Evolutionary conservation across 1,140 invertebrate species (phyloP).

Genomic region (Drosophila nigromelanica): DNA sequence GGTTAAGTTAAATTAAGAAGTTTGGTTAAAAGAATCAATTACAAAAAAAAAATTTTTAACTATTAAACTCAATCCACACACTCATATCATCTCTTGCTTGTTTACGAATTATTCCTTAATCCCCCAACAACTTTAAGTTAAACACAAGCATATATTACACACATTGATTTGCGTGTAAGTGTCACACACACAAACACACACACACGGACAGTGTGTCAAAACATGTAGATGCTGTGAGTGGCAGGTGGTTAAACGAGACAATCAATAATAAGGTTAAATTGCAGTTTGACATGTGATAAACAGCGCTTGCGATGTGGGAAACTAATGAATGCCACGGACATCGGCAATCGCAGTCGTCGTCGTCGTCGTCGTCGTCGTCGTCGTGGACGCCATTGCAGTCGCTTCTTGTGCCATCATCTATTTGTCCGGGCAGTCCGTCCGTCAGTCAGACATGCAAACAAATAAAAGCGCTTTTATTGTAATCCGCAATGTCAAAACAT

Average conservation of each 20-base stretch:
- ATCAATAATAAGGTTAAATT: slow-evolving; percentile 70
- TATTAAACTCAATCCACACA: too few species aligned
- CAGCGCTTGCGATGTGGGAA: slow-evolving; percentile 38
- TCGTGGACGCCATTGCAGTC: not conserved
- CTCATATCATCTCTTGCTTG: too few species aligned
- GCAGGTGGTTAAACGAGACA: slow-evolving; percentile 41
- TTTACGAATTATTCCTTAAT: slow-evolving; percentile 28
- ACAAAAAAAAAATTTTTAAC: too few species aligned
- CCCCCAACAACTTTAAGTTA: slow-evolving; percentile 4
- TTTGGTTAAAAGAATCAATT: too few species aligned
- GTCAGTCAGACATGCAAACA: slow-evolving; percentile 62
- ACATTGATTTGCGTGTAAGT: slow-evolving; percentile 17
- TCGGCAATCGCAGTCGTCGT: not conserved
- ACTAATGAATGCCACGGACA: slow-evolving; percentile 73
- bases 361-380: not conserved
- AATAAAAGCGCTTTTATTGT: slow-evolving; percentile 80
- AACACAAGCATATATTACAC: too few species aligned
- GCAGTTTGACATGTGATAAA: slow-evolving; percentile 72
- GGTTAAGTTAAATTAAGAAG: too few species aligned
- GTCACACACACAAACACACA: slow-evolving; percentile 11
- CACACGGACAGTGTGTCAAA: not conserved
- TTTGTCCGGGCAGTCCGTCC: slow-evolving; percentile 21
- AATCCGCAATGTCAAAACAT: slow-evolving; percentile 74
- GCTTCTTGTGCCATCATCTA: slow-evolving; percentile 1
- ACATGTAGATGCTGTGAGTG: slow-evolving; percentile 14